These are phyloP conservation scores for Nephila pilipes DNA, from an alignment of 1,140 invertebrate species.

Conservation along the genomic window DNA sequence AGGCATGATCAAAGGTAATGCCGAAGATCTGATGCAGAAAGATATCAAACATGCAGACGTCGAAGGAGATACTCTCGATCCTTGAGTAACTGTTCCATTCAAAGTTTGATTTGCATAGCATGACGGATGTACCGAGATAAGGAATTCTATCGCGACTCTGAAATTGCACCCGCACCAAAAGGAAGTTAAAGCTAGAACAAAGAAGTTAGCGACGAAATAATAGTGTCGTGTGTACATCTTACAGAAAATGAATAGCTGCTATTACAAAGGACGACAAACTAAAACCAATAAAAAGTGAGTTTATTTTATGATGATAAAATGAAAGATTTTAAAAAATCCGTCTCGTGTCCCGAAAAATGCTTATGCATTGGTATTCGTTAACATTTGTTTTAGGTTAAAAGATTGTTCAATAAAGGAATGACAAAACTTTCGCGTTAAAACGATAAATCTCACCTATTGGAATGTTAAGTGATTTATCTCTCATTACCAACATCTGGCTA, in stretches of 20 bases:
- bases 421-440: too few species aligned
- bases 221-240: conserved; percentile 46
- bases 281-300: not conserved
- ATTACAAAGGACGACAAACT: not conserved
- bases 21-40: not conserved
- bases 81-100: conserved; percentile 50
- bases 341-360: too few species aligned
- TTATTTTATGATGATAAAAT: not conserved
- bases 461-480: too few species aligned
- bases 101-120: conserved; percentile 16
- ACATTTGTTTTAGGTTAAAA: too few species aligned
- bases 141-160: not conserved
- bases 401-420: too few species aligned
- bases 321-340: too few species aligned
- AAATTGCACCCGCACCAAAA: not conserved
- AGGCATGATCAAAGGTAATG: not conserved
- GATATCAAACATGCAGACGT: not conserved
- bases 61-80: conserved; percentile 5
- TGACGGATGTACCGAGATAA: not conserved
- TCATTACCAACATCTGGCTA: too few species aligned
- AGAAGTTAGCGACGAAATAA: not conserved
- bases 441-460: too few species aligned
- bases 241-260: not conserved
- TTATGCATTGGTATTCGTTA: too few species aligned
- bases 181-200: not conserved